A percentile compares a stretch with the other conserved stretches of the same genome.
Evolutionary conservation across 1,140 invertebrate genomes (phyloP).

Genomic region (roundworm (Caenorhabditis elegans)): DNA sequence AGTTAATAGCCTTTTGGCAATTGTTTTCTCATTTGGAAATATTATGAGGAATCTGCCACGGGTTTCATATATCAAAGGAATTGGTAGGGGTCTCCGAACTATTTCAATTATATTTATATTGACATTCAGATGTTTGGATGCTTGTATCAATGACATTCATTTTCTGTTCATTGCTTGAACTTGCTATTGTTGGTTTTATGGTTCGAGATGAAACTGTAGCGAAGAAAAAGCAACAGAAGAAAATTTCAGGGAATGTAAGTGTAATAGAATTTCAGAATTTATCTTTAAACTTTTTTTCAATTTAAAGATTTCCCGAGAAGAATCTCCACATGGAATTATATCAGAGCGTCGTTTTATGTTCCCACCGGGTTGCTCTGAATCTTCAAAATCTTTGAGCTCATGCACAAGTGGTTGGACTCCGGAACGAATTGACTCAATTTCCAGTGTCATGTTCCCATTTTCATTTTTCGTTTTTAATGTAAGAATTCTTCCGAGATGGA

Average conservation of each 20-base stretch:
- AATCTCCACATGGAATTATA: slow-evolving; percentile 46
- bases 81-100: no score
- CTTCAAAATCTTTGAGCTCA: slow-evolving; percentile 7
- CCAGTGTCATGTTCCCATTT: slow-evolving; percentile 53
- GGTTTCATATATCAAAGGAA: slow-evolving; percentile 62
- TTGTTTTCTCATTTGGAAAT: slow-evolving; percentile 66
- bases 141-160: slow-evolving; percentile 60
- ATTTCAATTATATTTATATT: background rate
- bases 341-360: slow-evolving; percentile 62
- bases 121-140: slow-evolving; percentile 62
- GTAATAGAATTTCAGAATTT: background rate
- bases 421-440: slow-evolving; percentile 56
- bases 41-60: slow-evolving; percentile 63
- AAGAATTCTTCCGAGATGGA: background rate
- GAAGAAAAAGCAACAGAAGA: slow-evolving; percentile 12
- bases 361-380: slow-evolving; percentile 45
- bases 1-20: slow-evolving; percentile 60
- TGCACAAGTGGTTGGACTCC: slow-evolving; percentile 45
- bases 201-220: slow-evolving; percentile 48
- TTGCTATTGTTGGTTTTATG: slow-evolving; percentile 58
- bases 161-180: slow-evolving; percentile 56
- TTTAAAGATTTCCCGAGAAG: slow-evolving; percentile 26
- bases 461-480: slow-evolving; percentile 53
- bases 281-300: no score
- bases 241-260: background rate